Conservation (phyloP, 92 coral and sea anemone species). For the Siderastrea radians region DNA sequence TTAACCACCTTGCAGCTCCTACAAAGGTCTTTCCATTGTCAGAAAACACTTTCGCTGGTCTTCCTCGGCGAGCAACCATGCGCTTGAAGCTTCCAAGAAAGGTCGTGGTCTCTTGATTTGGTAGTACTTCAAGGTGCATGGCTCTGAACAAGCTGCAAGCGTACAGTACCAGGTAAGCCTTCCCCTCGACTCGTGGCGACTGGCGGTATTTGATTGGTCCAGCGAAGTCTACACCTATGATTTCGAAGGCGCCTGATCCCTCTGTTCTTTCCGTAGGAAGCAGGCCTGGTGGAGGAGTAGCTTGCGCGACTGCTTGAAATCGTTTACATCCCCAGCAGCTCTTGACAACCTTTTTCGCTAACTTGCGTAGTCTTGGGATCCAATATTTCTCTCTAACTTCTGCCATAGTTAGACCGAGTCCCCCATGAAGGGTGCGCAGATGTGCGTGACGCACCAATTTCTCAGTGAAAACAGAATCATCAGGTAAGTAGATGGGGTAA, state of each 20-base stretch:
- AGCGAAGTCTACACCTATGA: background rate
- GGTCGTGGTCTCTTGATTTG: constrained; percentile 22
- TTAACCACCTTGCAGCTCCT: too few relatives aligned
- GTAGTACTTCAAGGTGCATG: constrained; percentile 22
- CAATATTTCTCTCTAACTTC: constrained; percentile 30
- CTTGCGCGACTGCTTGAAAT: too few relatives aligned
- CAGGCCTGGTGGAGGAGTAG: constrained; percentile 8
- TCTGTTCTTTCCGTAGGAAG: constrained; percentile 33
- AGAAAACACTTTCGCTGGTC: too few relatives aligned
- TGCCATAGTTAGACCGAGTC: constrained; percentile 39
- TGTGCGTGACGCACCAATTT: constrained; percentile 45
- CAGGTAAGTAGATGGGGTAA: constrained; percentile 52
- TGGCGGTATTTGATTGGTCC: constrained; percentile 41
- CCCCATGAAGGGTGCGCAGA: constrained; percentile 43
- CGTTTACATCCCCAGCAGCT: background rate
- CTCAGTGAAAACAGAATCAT: constrained; percentile 36
- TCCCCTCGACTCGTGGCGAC: constrained; percentile 18
- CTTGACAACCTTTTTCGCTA: background rate
- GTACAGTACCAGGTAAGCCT: constrained; percentile 35
- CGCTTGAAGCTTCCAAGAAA: constrained; percentile 3
- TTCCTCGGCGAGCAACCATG: too few relatives aligned
- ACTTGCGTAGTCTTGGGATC: constrained; percentile 34
- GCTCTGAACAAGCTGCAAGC: constrained; percentile 42
- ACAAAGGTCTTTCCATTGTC: too few relatives aligned
- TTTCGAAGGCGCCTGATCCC: too few relatives aligned